Base-by-base conservation (phyloP, 2,888 invertebrate genomes). In the Eupithecia inturbata region DNA sequence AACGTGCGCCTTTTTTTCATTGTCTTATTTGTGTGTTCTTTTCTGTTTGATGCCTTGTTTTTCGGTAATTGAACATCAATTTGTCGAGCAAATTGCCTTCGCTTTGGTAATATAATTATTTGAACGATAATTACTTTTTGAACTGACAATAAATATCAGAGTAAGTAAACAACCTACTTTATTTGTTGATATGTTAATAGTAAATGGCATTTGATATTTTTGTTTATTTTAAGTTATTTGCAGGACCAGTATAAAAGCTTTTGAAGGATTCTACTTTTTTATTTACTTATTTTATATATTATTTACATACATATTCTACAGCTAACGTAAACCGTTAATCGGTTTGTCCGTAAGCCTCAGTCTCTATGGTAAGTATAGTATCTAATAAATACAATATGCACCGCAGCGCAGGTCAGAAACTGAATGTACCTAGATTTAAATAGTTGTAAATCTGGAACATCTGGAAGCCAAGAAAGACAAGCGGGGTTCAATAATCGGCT, bases 41-140 rank as follows among this genome's bases (percentile, higher is more conserved):
- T 41, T 66, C 57, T 69, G 9, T 57, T 57, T 12, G 22, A 71
- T 31, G n/a, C 69, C 49, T 68, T 75, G 7, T 22, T 53, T 53
- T 53, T 22, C 41, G 10, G 49, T 22, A 72, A 75, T 72, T 75
- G 69, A 62, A 72, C 49, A 66, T 62, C 39, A 67, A 71, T 74
- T 74, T 71, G 39, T 31, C 31, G 26, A 71, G 31, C 9, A 31
- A 63, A 67, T 62, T 10, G 49, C 68, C 39, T 64, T 33, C 63
- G 3, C 68, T 74, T 64, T 57, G 41, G 41, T 66, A 28, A 72
- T 62, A 67, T 72, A 26, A 68, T 57, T 12, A 57, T 26, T 57
- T 57, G 12, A 57, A 57, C 12, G 12, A 26, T 12, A 22, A 57
- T 26, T 57, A 10, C 3, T 57, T 49, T 68, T 69, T 41, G 9